phyloP scores from a whole-genome alignment of 1,140 invertebrate species.

The Mya arenaria region DNA sequence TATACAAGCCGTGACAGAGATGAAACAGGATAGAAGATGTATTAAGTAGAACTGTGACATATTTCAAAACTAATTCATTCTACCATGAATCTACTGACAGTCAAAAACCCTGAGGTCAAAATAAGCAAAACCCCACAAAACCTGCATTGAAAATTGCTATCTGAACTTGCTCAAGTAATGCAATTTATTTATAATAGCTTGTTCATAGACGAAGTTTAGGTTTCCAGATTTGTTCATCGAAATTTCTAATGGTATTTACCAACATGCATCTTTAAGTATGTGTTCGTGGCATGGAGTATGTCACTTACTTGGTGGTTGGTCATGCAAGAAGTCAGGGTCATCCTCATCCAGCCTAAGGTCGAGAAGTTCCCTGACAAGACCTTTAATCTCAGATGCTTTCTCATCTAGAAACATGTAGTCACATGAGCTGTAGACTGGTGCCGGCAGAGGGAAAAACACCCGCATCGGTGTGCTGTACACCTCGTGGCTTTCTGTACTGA shows the following conservation, averaged over 20 bases:
- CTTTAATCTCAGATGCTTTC: conserved; percentile 87
- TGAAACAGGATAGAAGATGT: neutral
- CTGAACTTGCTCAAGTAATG: neutral
- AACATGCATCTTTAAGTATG: neutral
- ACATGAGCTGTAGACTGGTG: conserved; percentile 86
- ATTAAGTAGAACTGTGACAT: neutral
- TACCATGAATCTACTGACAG: neutral
- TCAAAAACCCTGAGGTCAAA: no score
- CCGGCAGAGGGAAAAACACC: conserved; percentile 87
- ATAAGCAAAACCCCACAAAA: neutral
- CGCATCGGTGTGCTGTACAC: conserved; percentile 90
- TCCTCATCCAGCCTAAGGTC: conserved; percentile 85
- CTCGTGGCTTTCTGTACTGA: conserved; percentile 80
- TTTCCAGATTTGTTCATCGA: neutral
- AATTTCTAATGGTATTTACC: neutral
- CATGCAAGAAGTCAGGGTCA: conserved; percentile 80
- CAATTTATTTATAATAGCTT: neutral
- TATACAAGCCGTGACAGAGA: neutral
- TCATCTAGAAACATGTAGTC: conserved; percentile 94
- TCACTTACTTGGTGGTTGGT: conserved; percentile 64
- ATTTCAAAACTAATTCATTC: neutral
- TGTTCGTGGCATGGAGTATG: neutral
- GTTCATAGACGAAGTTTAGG: neutral
- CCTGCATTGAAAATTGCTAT: neutral
- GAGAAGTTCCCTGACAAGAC: conserved; percentile 88